phyloP scores from a whole-genome alignment of 2,888 invertebrate genomes.

The Scaptodrosophila latifasciaeformis region DNA sequence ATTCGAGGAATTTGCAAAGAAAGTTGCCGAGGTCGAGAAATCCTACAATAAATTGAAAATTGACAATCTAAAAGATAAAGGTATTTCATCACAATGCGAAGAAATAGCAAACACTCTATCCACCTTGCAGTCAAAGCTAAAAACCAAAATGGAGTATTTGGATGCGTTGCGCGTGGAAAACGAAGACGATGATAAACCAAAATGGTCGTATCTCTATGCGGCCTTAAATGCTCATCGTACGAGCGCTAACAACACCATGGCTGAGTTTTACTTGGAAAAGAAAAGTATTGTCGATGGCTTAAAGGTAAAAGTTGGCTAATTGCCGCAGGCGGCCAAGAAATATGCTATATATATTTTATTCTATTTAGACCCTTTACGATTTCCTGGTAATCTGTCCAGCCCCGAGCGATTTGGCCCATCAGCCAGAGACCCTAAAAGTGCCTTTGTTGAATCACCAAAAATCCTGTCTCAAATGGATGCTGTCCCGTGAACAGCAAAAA shows the following conservation, averaged over 20 bases:
- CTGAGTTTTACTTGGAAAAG: slow-evolving; percentile 30
- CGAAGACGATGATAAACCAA: slow-evolving; percentile 1
- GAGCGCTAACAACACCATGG: slow-evolving; percentile 4
- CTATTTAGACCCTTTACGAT: slow-evolving; percentile 82
- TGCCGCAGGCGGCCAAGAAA: slow-evolving; percentile 9
- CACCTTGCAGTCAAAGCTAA: no score
- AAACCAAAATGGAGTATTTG: not conserved
- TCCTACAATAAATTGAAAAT: no score
- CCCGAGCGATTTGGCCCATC: slow-evolving; percentile 77
- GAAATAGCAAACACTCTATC: no score
- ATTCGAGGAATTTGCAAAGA: slow-evolving; percentile 10
- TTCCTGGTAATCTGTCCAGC: slow-evolving; percentile 82
- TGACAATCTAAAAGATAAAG: no score
- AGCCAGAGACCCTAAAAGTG: slow-evolving; percentile 81
- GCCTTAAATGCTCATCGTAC: slow-evolving; percentile 26
- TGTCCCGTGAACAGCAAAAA: slow-evolving; percentile 91
- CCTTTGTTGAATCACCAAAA: slow-evolving; percentile 88
- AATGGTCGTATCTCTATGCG: slow-evolving; percentile 12
- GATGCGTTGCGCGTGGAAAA: slow-evolving; percentile 13
- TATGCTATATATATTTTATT: no score
- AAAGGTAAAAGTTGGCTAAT: slow-evolving; percentile 1
- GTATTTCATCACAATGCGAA: no score
- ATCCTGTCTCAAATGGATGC: slow-evolving; percentile 90
- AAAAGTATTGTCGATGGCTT: slow-evolving; percentile 19
- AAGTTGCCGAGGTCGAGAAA: slow-evolving; percentile 5